Base-by-base conservation (phyloP, 2,797 vertebrate genomes). In the Balearica regulorum region DNA sequence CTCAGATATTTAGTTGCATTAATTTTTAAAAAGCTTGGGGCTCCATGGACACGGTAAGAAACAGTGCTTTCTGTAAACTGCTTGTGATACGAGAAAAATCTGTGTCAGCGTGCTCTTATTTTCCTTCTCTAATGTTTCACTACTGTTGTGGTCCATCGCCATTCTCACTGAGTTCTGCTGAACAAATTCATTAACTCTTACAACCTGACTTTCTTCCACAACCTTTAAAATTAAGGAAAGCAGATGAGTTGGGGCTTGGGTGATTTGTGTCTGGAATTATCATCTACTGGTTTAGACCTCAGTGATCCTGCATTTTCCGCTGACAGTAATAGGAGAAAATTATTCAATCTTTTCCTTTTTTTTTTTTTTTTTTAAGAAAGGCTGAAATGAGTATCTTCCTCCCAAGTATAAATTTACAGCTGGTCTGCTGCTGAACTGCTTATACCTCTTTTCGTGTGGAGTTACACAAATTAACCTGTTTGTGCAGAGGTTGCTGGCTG, bases 401-500 rank as follows among this genome's bases (percentile, higher is more conserved):
- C 54, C 37, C 17, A 54, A 89, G 54, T 35, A 89, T 25, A 82
- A 91, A 94, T 94, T 83, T 79, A 71, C 41, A 76, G 54, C 28
- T 68, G 54, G 37, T 72, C 53, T 89, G 48, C 24, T 81, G 20
- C 53, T 86, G 49, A 92, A 69, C 13, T 61, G 19, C 43, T 77
- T 77, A 69, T 82, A 48, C 24, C 6, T 79, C 39, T 88, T 69
- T 83, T 71, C 72, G 13, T 43, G 13, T 49, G 41, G 48, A 85
- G 46, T 66, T 88, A 93, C 49, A 72, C 16, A 93, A 94, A 94
- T 91, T 88, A 89, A 79, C 25, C 43, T 93, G 43, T 89, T 94
- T 89, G 43, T 91, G 81, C 88, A 92, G 44, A 79, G 25, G 24
- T 88, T 93, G 33, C 39, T 94, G 66, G 33, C 44, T 79, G 35